A percentile compares a stretch with the other conserved stretches of the same genome.
Evolutionary conservation across 2,113 vertebrate genomes (phyloP).

Genomic region (Murina feae): DNA sequence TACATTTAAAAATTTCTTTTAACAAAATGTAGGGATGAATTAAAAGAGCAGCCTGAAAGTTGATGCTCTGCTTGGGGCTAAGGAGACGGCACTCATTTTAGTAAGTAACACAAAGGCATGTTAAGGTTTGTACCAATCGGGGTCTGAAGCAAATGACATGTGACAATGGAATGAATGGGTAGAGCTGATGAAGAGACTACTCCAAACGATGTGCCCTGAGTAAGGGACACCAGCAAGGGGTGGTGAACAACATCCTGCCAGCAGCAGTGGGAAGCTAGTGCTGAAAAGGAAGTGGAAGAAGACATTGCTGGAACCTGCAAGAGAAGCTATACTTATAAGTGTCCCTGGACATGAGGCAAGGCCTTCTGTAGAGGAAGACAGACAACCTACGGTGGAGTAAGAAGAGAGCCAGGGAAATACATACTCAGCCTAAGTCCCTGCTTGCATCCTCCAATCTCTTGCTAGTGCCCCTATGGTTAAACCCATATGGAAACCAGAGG

Average conservation of each 20-base stretch:
- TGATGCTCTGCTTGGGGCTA: neutral
- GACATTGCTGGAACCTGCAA: neutral
- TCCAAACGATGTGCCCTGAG: neutral
- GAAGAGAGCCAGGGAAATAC: neutral
- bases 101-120: neutral
- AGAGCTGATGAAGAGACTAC: neutral
- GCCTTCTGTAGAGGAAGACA: neutral
- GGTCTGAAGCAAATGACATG: neutral
- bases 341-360: neutral
- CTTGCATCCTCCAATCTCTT: neutral
- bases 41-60: neutral
- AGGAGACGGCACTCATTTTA: neutral
- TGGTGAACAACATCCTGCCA: neutral
- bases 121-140: neutral
- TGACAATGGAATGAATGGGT: neutral
- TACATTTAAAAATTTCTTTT: too few species aligned
- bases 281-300: neutral
- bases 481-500: neutral
- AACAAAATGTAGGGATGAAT: neutral
- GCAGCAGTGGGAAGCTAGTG: neutral
- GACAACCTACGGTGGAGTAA: neutral
- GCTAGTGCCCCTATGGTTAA: neutral
- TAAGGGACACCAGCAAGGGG: neutral
- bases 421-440: neutral
- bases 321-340: neutral